Conservation (phyloP, 1,140 invertebrate species). For the Sitophilus oryzae region DNA sequence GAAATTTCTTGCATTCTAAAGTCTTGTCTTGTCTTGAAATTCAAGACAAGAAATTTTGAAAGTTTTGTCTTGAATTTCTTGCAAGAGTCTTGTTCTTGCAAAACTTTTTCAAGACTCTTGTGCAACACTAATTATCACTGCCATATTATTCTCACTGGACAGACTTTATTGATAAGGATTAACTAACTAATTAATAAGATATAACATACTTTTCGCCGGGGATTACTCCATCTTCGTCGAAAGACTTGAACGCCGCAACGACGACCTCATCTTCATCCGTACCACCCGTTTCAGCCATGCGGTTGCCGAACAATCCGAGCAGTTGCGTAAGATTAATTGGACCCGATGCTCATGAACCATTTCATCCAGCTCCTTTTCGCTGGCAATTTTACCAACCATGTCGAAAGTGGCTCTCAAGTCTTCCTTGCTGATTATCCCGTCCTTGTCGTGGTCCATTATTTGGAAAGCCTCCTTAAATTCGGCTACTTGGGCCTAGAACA, state of each 20-base stretch:
- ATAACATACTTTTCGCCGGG: slow-evolving; percentile 72
- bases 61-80: no score
- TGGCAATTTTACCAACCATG: slow-evolving; percentile 82
- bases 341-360: slow-evolving; percentile 83
- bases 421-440: slow-evolving; percentile 87
- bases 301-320: slow-evolving; percentile 83
- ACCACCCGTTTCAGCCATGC: slow-evolving; percentile 72
- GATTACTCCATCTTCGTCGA: slow-evolving; percentile 86
- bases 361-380: slow-evolving; percentile 85
- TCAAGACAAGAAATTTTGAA: no score
- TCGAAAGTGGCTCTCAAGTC: slow-evolving; percentile 95
- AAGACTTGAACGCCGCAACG: slow-evolving; percentile 90
- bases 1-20: no score
- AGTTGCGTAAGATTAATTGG: slow-evolving; percentile 95
- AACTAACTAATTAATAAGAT: no score
- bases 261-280: slow-evolving; percentile 92
- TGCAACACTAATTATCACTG: no score
- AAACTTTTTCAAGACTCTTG: no score
- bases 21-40: no score
- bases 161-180: no score
- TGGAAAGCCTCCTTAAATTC: no score
- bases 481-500: no score
- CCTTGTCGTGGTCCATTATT: slow-evolving; percentile 99
- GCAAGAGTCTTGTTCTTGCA: no score
- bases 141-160: no score